These are phyloP conservation scores for Allobates femoralis DNA, from an alignment of 2,797 vertebrate species.

Conservation along the genomic window DNA sequence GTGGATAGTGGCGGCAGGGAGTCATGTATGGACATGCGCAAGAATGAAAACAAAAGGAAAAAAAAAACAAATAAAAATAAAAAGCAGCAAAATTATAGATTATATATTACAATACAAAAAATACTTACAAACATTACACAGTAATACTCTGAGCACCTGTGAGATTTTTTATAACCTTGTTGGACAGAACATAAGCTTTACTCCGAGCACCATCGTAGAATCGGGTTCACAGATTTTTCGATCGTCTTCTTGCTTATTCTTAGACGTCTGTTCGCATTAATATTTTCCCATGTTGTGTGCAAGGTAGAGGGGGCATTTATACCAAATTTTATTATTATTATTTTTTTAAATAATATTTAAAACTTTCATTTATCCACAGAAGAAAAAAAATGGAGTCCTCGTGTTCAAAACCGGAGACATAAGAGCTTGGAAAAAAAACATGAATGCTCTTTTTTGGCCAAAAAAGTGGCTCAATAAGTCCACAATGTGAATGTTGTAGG, in stretches of 20 bases:
- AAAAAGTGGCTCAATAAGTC: slow-evolving; percentile 52
- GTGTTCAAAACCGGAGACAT: slow-evolving; percentile 41
- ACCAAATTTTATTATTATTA: slow-evolving; percentile 57
- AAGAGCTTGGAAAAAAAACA: slow-evolving; percentile 33
- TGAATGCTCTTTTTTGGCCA: slow-evolving; percentile 36
- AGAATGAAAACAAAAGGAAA: slow-evolving; percentile 48
- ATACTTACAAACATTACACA: slow-evolving; percentile 85
- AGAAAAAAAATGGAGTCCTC: slow-evolving; percentile 51
- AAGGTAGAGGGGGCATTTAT: slow-evolving; percentile 49
- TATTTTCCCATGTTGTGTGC: slow-evolving; percentile 47
- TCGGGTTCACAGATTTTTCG: slow-evolving; percentile 57
- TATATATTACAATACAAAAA: slow-evolving; percentile 85
- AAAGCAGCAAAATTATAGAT: slow-evolving; percentile 82
- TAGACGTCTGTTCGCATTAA: slow-evolving; percentile 32
- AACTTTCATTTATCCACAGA: slow-evolving; percentile 64
- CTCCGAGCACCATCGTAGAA: slow-evolving; percentile 63
- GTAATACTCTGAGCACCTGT: slow-evolving; percentile 81
- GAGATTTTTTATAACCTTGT: slow-evolving; percentile 49
- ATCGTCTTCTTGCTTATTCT: slow-evolving; percentile 30
- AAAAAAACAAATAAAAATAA: slow-evolving; percentile 52
- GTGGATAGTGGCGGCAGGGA: slow-evolving; percentile 40
- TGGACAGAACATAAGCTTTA: slow-evolving; percentile 56
- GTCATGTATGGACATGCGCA: slow-evolving; percentile 51
- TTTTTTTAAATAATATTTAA: slow-evolving; percentile 63
- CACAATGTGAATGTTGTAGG: slow-evolving; percentile 24